Base-by-base conservation (phyloP, 2,888 invertebrate species). In the Pseudococcus viburni region DNA sequence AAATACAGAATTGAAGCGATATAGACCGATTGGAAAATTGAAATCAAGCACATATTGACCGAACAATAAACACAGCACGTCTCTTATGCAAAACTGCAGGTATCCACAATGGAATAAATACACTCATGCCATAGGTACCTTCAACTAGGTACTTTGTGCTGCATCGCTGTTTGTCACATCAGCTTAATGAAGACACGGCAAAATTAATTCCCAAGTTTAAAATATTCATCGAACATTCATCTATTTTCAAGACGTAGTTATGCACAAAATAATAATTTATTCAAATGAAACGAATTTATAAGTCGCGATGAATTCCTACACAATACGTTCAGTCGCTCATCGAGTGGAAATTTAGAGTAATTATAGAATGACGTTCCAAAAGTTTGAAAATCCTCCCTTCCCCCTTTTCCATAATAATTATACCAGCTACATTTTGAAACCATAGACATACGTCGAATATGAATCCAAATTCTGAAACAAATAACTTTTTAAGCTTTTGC, bases 211-310 rank as follows among this genome's bases (percentile, higher is more conserved):
- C 22, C 11, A 64, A 64, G 9, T 33, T 33, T 59, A 59, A 5
- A 6, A 19, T 59, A 59, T 73, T 33, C 33, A 73, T 73, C 68
- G 68, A 73, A 73, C 33, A 73, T 73, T 73, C 68, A 73, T 73
- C 8, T 33, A 73, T 73, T 73, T 73, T 15, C 26, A 73, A 73
- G 15, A 33, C 68, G 26, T 33, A 73, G 26, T 73, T 33, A 73
- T 26, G 26, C 12, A 12, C 68, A 73, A 73, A 73, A 33, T 33
- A 33, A 33, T 73, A 73, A 73, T 73, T 73, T 73, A 73, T 73
- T 73, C 68, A 73, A 73, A 73, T 64, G 64, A 22, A 64, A 64
- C 22, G 22, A 22, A 64, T 11, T 73, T 33, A 11, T 33, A 59
- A 73, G 64, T 64, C 22, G 8, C 64, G 64, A 73, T 33, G 15